These are phyloP conservation scores for Dipodomys stephensi DNA, from an alignment of 2,113 vertebrate genomes.

Conservation along the genomic window DNA sequence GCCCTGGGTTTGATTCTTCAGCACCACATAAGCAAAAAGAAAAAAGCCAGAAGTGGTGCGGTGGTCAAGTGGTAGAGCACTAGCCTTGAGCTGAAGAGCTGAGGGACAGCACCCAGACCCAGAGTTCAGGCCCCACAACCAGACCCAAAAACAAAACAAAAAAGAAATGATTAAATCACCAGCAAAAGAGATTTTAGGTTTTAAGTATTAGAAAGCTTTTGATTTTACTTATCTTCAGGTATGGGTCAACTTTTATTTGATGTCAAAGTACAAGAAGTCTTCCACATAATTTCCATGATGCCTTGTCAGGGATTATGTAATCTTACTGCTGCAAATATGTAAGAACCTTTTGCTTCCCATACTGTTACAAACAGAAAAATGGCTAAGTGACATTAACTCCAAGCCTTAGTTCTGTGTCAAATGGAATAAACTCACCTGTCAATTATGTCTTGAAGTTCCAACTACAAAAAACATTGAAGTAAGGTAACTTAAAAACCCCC, in stretches of 20 bases:
- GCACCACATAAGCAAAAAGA: too few relatives aligned
- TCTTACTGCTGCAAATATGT: slow-evolving; percentile 27
- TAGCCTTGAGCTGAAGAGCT: too few relatives aligned
- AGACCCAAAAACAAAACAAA: too few relatives aligned
- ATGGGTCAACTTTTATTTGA: slow-evolving; percentile 45
- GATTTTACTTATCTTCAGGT: slow-evolving; percentile 2
- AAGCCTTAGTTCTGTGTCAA: slow-evolving; percentile 32
- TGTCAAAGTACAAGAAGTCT: slow-evolving; percentile 19
- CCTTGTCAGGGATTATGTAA: slow-evolving; percentile 11
- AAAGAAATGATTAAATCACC: not conserved
- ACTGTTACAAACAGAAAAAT: slow-evolving; percentile 43
- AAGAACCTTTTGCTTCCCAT: slow-evolving; percentile 31
- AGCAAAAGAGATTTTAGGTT: slow-evolving; percentile 21
- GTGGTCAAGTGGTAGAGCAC: too few relatives aligned
- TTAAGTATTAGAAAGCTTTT: slow-evolving; percentile 34
- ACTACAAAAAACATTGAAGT: not conserved
- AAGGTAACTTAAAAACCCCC: slow-evolving; percentile 1
- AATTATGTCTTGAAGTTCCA: slow-evolving; percentile 46
- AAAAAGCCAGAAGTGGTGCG: too few relatives aligned
- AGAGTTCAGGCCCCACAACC: not conserved
- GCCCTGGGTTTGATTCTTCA: too few relatives aligned
- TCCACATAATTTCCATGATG: not conserved
- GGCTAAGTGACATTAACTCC: slow-evolving; percentile 17
- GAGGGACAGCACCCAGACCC: too few relatives aligned
- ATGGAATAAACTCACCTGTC: slow-evolving; percentile 31